phyloP scores from a whole-genome alignment of 2,113 vertebrate genomes.

The Cacatua alba region DNA sequence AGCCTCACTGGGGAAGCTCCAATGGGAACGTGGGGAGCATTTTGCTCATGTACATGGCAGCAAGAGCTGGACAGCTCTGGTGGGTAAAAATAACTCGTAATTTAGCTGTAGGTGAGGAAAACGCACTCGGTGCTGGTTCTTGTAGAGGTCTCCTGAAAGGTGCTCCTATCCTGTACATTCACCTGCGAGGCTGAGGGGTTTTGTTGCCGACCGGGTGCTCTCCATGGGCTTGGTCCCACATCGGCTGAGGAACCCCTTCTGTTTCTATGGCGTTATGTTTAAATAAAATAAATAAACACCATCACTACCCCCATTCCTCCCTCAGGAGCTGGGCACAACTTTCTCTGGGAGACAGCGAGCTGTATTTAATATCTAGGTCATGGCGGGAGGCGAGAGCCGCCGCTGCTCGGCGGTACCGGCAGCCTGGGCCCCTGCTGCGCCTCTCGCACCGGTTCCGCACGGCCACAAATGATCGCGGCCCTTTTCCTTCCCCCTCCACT shows the following conservation, averaged over 20 bases:
- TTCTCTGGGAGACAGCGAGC: not conserved
- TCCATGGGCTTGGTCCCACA: not conserved
- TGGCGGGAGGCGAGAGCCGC: not conserved
- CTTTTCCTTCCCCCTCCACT: not conserved
- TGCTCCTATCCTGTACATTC: fast-evolving
- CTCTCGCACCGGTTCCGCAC: not conserved
- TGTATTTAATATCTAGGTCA: conserved; percentile 21
- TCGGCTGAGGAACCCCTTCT: not conserved
- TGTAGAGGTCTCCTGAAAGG: not conserved
- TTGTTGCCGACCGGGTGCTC: not conserved
- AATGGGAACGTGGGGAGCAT: not conserved
- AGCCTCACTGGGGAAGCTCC: not conserved
- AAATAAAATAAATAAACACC: not conserved
- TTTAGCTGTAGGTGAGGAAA: not conserved
- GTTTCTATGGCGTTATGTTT: not conserved
- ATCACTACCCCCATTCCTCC: not conserved
- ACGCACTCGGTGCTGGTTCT: not conserved
- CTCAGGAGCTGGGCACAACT: not conserved
- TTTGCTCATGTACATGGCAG: fast-evolving
- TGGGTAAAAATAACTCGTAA: not conserved
- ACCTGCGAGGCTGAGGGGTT: fast-evolving
- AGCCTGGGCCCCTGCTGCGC: not conserved
- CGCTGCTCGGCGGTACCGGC: not conserved
- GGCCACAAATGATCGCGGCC: not conserved
- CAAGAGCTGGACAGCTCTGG: not conserved